Evolutionary conservation across 2,888 invertebrate species (phyloP), one percentile per base, ranked within the genome.

Genomic region (Lithophane socia): DNA sequence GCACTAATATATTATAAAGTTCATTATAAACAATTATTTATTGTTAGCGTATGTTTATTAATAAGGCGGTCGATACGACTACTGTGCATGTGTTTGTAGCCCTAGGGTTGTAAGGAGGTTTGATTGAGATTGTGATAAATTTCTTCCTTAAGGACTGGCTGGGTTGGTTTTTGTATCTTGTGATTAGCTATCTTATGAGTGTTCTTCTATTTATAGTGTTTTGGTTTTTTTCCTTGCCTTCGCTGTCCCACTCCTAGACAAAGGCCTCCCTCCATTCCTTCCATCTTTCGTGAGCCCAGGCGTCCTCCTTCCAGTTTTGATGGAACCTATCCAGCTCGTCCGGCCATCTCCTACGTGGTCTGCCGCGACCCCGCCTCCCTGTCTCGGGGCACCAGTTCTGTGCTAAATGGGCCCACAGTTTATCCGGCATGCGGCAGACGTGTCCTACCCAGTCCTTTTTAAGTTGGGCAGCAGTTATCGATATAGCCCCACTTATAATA

Each of bases 1-100:
- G 95, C 94, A 94, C 95, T 96, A 96, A 96, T 96, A 96, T 96
- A 96, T 96, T 96, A 96, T 96, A 96, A 96, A 96, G 96, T 96
- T 96, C 96, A 96, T 96, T 96, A 96, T 96, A 96, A 96, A 96
- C 96, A 96, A 96, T 96, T 96, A 96, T 96, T 96, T 96, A 96
- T 96, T 96, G 96, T 96, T 96, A 96, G 95, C 94, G 96, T 93
- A 96, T 96, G 96, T 96, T 96, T 96, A 96, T 96, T 96, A 96
- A 96, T 96, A 96, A 96, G 96, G 92, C 92, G 92, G 92, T 90
- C 92, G 94, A 93, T 94, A 92, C 90, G 90, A 96, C 96, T 96
- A 96, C 96, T 94, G 95, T 94, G 93, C 92, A 90, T 94, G 94
- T 94, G 92, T 93, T 92, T 84, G 93, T 92, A 89, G 87, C 85